Base-by-base conservation (phyloP, 2,797 vertebrate genomes). In the Microctenopoma stevenorrisi region DNA sequence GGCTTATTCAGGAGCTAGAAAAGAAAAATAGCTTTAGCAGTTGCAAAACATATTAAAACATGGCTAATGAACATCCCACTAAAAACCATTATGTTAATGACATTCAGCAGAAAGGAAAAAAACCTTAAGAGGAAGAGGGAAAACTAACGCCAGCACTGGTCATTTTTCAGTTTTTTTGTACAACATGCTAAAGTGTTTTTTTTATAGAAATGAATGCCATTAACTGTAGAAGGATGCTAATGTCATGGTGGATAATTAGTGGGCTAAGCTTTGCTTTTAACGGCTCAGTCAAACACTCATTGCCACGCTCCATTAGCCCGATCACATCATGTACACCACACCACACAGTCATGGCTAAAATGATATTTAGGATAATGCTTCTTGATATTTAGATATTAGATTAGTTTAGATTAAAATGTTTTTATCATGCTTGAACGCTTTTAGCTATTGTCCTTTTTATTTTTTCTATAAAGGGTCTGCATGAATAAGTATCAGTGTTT, bases 41-140 rank as follows among this genome's bases (percentile, higher is more conserved):
- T 91, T 8, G 56, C 67, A 81, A 88, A 87, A 85, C 84, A 85
- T 79, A 89, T 90, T 82, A 85, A 82, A 84, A 76, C 68, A 67
- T 47, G 57, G 40, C 78, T 90, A 88, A 91, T 85, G 89, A 86
- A 73, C 78, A 75, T 86, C 81, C 75, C 30, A 44, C 56, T 47
- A 53, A 64, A 50, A 35, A 74, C 69, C 64, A 77, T 51, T 64
- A 44, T 53, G 68, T 77, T 88, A 90, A 73, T 65, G 79, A 68
- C 53, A 1, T 74, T 80, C 49, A 72, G 65, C 51, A 25, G 53
- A 44, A 49, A 37, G 65, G 72, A 78, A 47, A 63, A 53, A 57
- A n/a, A 33, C 2, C 16, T 15, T 13, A 65, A 13, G 14, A 16
- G 33, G 46, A 42, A 63, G 9, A 63, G 25, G n/a, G n/a, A 38